Conservation (phyloP, 2,113 vertebrate genomes). For the Lasiurus borealis region DNA sequence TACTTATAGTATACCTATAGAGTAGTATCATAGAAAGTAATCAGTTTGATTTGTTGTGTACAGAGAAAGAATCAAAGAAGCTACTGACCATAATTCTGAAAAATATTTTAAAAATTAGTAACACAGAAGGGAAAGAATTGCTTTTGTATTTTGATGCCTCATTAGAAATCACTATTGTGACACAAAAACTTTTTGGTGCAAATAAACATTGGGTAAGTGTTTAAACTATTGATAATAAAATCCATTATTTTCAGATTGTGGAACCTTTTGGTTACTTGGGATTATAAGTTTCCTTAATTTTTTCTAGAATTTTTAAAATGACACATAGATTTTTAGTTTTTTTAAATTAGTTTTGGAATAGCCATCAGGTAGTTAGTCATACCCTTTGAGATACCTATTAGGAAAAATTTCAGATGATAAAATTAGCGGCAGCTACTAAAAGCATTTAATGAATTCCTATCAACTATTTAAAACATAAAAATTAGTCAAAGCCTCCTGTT, state of each 20-base stretch:
- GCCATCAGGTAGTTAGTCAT: background rate
- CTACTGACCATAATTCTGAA: constrained; percentile 90
- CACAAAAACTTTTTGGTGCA: constrained; percentile 88
- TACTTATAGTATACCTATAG: constrained; percentile 13
- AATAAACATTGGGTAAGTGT: constrained; percentile 91
- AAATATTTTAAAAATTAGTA: constrained; percentile 86
- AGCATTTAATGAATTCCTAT: constrained; percentile 34
- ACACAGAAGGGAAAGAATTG: constrained; percentile 89
- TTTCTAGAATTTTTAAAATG: constrained; percentile 44
- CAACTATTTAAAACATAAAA: constrained; percentile 3
- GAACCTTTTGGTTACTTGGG: background rate
- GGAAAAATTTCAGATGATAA: constrained; percentile 17
- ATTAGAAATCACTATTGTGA: constrained; percentile 90
- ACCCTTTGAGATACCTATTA: background rate
- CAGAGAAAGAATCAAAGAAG: constrained; percentile 89
- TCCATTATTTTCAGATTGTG: constrained; percentile 11
- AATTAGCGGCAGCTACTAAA: constrained; percentile 1
- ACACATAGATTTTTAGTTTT: constrained; percentile 49
- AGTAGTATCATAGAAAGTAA: constrained; percentile 45
- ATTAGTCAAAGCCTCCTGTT: background rate
- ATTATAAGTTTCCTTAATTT: background rate
- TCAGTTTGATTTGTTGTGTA: constrained; percentile 70
- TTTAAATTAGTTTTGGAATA: constrained; percentile 12
- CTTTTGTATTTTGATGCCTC: constrained; percentile 92
- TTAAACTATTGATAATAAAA: constrained; percentile 43